Conservation (phyloP, 2,797 vertebrate genomes). For the Cuculus canorus region DNA sequence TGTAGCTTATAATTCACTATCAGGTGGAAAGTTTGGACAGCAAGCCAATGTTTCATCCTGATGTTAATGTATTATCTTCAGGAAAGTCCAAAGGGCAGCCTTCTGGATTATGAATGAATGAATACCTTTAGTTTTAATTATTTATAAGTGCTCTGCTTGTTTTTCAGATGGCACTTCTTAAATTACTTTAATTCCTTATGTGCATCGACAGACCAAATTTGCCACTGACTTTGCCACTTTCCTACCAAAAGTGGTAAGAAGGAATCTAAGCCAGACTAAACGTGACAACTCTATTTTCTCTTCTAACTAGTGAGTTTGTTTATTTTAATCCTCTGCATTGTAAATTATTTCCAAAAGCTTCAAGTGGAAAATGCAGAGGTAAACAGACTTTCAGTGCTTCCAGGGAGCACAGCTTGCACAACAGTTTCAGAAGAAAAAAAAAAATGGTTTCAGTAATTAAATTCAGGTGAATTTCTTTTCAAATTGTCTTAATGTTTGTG, state of each 20-base stretch:
- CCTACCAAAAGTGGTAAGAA: background rate
- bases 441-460: background rate
- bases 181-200: background rate
- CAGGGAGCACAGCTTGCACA: background rate
- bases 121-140: background rate
- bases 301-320: background rate
- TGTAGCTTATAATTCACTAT: background rate
- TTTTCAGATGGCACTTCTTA: background rate
- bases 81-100: slow-evolving; percentile 8
- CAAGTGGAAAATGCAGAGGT: background rate
- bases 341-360: slow-evolving; percentile 28
- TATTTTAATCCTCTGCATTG: background rate
- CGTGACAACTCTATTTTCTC: background rate
- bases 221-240: background rate
- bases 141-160: background rate
- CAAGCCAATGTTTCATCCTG: background rate
- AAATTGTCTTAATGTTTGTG: background rate
- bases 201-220: background rate
- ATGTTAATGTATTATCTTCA: slow-evolving; percentile 26
- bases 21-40: background rate
- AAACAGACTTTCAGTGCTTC: background rate
- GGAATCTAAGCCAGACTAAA: background rate
- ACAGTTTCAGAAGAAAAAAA: background rate
- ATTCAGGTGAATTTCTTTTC: background rate
- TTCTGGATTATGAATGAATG: background rate